Evolutionary conservation across 2,797 vertebrate species (phyloP), one percentile per base, ranked within the genome.

Genomic region (Halcyon chelicuti): DNA sequence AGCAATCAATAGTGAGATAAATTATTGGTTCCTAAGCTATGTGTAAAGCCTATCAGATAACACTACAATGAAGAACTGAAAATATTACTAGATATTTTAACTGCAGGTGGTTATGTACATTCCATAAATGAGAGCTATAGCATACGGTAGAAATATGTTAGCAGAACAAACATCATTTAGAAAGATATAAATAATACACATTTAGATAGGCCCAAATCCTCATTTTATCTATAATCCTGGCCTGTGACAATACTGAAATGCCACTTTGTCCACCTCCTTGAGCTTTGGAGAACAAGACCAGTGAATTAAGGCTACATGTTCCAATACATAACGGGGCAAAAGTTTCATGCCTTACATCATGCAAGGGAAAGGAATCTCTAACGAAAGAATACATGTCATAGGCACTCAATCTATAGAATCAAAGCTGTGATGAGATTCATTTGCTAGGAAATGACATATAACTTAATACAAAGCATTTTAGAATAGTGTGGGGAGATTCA

Each of bases 71-170:
- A 93, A 54, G 9, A 78, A 9, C 25, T 62, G 31, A 74, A 71
- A 42, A 52, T 55, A 67, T 31, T 71, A 60, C 18, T 33, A 33
- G 18, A 26, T 78, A 78, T 82, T 91, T 93, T 91, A 79, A 75
- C 19, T 60, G 37, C 2, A 5, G 2, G 13, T 60, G 6, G 6
- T 77, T 66, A 47, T 33, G 51, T 12, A 39, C 5, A 16, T 65
- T 75, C 7, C 6, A 54, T 58, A 47, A 73, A 57, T 23, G 46
- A 66, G 10, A 52, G 12, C 19, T 42, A 29, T 10, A 66, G 7
- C 16, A 66, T 61, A 49, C 22, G 22, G 79, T 37, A 88, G 28
- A 87, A 74, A 78, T 13, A 9, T 23, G 8, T 42, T 35, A 40
- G 21, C 26, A 84, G 46, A 75, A 20, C 14, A 72, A 60, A 15